Percentiles rank a stretch among this genome's conserved stretches.
phyloP scores from a whole-genome alignment of 2,113 vertebrate genomes.

The Rhineura floridana region DNA sequence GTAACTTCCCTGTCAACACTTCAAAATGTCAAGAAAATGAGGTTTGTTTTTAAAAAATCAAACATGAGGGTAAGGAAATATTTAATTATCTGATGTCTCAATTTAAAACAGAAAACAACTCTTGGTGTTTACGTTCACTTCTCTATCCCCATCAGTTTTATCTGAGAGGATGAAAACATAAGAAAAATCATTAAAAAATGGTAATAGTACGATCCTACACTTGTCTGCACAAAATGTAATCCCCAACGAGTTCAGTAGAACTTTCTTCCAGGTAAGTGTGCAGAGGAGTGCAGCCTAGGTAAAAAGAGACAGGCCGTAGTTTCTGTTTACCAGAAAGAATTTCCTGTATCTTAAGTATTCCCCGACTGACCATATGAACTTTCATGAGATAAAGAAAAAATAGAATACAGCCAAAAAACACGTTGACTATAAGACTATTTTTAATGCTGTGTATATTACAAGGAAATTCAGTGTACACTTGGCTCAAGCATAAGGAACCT shows the following conservation, averaged over 20 bases:
- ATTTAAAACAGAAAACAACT: background rate
- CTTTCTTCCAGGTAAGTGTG: background rate
- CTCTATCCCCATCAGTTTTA: background rate
- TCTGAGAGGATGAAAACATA: background rate
- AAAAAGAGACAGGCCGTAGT: background rate
- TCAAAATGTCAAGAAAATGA: background rate
- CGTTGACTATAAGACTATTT: background rate
- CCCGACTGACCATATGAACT: background rate
- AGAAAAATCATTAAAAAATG: background rate
- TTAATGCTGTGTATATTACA: background rate
- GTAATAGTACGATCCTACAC: background rate
- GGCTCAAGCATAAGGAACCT: background rate
- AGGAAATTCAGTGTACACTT: fast-evolving
- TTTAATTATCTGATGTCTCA: background rate
- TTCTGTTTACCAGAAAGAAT: background rate
- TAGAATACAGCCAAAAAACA: background rate
- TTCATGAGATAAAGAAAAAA: background rate
- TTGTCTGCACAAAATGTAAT: background rate
- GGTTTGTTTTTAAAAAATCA: background rate
- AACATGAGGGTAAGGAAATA: background rate
- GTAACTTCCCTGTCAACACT: too few relatives aligned
- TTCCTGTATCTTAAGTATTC: background rate
- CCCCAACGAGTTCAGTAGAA: background rate
- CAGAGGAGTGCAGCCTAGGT: background rate
- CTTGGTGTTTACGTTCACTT: background rate